Conservation (phyloP, 2,797 vertebrate species). For the Onychomys arenicola region DNA sequence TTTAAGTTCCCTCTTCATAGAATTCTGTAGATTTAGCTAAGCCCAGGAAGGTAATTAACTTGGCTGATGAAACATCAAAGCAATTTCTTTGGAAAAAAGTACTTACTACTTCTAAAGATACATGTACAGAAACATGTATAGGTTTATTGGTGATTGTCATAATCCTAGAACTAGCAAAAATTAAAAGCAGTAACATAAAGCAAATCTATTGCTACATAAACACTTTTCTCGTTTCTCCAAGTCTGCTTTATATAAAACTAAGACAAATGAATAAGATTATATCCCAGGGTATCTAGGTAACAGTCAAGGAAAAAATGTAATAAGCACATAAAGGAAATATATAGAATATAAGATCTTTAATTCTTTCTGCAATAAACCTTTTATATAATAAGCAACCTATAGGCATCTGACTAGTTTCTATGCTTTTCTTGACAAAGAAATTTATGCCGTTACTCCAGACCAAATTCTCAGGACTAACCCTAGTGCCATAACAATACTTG, state of each 20-base stretch:
- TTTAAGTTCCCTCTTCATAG: background rate
- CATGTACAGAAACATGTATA: background rate
- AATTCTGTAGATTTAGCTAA: conserved; percentile 6
- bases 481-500: background rate
- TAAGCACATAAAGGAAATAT: too few species aligned
- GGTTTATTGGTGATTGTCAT: background rate
- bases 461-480: background rate
- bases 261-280: background rate
- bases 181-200: conserved; percentile 1
- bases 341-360: conserved; percentile 15
- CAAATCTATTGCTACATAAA: background rate
- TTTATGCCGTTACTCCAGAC: background rate
- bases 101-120: background rate
- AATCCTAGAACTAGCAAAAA: background rate
- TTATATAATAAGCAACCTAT: conserved; percentile 4
- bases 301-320: background rate
- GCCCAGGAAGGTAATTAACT: background rate
- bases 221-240: background rate
- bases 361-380: background rate
- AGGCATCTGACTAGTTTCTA: background rate
- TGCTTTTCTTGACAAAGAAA: conserved; percentile 13
- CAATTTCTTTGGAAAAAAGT: background rate
- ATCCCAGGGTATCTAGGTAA: background rate
- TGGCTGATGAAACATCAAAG: background rate
- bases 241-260: background rate